Evolutionary conservation across 37 sponge, comb jelly and placozoan genomes (phyloP).

Genomic region (Tethya wilhelma): DNA sequence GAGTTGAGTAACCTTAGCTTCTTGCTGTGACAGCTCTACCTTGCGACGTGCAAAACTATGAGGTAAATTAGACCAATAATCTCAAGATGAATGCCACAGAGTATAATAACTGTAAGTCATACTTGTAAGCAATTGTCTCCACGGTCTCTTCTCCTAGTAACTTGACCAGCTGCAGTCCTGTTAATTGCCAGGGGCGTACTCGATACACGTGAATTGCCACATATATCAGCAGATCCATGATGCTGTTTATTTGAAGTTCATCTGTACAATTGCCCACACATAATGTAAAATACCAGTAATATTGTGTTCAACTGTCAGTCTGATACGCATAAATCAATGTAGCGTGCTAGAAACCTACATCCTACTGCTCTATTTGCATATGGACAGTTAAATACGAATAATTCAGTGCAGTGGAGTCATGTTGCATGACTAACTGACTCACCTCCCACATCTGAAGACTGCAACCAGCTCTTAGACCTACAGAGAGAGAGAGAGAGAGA

Average conservation of each 20-base stretch:
- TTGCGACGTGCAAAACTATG: constrained; percentile 22
- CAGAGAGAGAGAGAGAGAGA: constrained; percentile 1
- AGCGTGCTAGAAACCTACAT: no score
- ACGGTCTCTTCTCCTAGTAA: constrained; percentile 45
- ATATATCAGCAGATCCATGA: constrained; percentile 51
- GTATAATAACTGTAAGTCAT: background rate
- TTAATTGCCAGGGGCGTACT: constrained; percentile 24
- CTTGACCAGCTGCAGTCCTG: constrained; percentile 32
- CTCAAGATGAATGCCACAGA: background rate
- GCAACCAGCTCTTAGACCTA: constrained; percentile 17
- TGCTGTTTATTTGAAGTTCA: constrained; percentile 7
- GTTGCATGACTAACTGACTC: background rate
- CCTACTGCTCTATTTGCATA: no score
- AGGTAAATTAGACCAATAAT: background rate
- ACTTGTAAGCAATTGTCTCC: constrained; percentile 29
- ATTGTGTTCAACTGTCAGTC: no score
- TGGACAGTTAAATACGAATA: no score
- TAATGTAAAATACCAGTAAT: no score
- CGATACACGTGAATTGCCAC: constrained; percentile 37
- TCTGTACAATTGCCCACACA: no score
- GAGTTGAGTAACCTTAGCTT: constrained; percentile 28
- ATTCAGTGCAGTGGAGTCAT: background rate
- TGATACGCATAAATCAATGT: no score
- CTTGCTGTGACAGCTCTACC: constrained; percentile 24
- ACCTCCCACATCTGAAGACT: constrained; percentile 4